Percentiles rank a stretch among this genome's conserved stretches.
Conservation (phyloP, 1,140 invertebrate genomes). For the Parapsyche elsis region DNA sequence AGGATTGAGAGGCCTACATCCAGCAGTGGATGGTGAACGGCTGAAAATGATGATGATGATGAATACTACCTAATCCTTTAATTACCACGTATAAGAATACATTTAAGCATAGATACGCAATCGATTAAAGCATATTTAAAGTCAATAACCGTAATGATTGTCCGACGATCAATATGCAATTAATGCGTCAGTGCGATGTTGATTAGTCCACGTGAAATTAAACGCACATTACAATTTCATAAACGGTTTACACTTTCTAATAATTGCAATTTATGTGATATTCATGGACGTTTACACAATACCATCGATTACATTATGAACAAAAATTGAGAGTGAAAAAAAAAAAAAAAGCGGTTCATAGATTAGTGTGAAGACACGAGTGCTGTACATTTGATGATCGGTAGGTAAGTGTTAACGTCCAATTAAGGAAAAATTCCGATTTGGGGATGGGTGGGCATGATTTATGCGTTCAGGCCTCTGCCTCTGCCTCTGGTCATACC, state of each 20-base stretch:
- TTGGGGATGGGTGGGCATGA: not conserved
- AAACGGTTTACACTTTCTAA: not conserved
- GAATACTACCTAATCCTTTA: too few relatives aligned
- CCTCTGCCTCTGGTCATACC: not conserved
- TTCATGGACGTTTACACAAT: too few relatives aligned
- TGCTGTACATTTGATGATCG: not conserved
- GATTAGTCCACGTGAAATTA: not conserved
- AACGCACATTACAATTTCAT: not conserved
- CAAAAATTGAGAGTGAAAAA: not conserved
- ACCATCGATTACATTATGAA: too few relatives aligned
- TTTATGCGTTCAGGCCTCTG: not conserved
- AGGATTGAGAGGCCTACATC: too few relatives aligned
- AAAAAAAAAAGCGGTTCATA: not conserved
- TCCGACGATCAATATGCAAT: not conserved
- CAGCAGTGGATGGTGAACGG: too few relatives aligned
- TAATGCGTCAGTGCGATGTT: not conserved
- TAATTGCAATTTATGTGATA: too few relatives aligned
- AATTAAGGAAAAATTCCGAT: constrained; percentile 8
- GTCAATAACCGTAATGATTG: not conserved
- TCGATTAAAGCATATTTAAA: too few relatives aligned
- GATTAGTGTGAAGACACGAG: not conserved
- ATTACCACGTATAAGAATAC: too few relatives aligned
- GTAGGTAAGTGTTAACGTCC: not conserved
- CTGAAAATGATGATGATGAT: too few relatives aligned
- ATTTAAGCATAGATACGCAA: too few relatives aligned